phyloP scores from a whole-genome alignment of 2,888 invertebrate species.

The Steinernema hermaphroditum region DNA sequence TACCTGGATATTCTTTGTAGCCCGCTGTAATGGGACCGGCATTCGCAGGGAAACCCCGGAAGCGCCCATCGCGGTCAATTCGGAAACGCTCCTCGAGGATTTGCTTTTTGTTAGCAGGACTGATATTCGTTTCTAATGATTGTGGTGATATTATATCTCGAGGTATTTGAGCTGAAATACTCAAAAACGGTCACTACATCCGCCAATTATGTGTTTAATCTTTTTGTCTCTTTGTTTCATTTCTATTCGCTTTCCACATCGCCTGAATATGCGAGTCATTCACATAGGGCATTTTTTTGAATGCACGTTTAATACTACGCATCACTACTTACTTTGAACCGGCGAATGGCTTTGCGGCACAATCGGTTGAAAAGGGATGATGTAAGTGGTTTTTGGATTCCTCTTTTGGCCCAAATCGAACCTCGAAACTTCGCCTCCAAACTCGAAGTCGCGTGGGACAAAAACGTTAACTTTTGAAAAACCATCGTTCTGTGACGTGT shows the following conservation, averaged over 20 bases:
- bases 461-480: background rate
- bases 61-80: slow-evolving; percentile 5
- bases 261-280: too few species aligned
- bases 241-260: too few species aligned
- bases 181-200: too few species aligned
- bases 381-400: background rate
- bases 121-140: too few species aligned
- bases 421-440: background rate
- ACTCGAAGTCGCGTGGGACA: background rate
- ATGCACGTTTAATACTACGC: too few species aligned
- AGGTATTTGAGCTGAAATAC: too few species aligned
- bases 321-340: too few species aligned
- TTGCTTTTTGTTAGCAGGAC: background rate
- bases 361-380: background rate
- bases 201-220: too few species aligned
- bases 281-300: too few species aligned
- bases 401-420: background rate
- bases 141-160: too few species aligned
- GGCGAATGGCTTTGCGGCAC: too few species aligned
- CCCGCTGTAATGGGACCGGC: background rate
- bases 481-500: background rate
- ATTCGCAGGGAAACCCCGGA: background rate
- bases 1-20: background rate
- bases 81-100: slow-evolving; percentile 1
- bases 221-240: too few species aligned